Evolutionary conservation across 2,113 vertebrate genomes (phyloP).

Genomic region (Paratilapia polleni): DNA sequence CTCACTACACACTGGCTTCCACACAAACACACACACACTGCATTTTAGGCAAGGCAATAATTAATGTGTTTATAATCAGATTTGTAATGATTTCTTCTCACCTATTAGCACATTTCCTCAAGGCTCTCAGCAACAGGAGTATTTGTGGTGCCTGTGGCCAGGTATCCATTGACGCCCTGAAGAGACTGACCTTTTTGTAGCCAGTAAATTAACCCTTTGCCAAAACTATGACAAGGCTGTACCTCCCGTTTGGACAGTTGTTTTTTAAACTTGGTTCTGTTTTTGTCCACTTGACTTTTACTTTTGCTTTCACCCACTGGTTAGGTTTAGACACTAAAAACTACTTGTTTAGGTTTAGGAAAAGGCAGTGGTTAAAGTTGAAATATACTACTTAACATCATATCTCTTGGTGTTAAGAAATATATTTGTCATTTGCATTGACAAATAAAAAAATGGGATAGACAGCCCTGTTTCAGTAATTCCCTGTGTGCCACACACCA

Average conservation of each 20-base stretch:
- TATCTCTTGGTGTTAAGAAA: too few relatives aligned
- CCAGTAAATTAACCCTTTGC: not conserved
- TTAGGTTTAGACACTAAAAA: not conserved
- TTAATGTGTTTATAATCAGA: not conserved
- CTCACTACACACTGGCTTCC: slow-evolving; percentile 6
- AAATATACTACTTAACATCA: not conserved
- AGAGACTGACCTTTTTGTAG: not conserved
- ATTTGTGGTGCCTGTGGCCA: not conserved
- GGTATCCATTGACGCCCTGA: not conserved
- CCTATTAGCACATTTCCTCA: not conserved
- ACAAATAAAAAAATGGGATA: not conserved
- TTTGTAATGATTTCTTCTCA: not conserved
- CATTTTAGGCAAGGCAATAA: not conserved
- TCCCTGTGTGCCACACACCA: not conserved
- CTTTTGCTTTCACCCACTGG: not conserved
- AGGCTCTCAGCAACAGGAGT: not conserved
- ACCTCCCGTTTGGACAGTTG: not conserved
- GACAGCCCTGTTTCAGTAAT: not conserved
- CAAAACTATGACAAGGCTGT: not conserved
- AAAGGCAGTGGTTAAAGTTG: not conserved
- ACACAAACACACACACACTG: not conserved
- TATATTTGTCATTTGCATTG: not conserved
- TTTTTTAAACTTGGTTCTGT: not conserved
- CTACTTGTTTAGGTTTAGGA: not conserved
- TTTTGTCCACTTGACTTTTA: too few relatives aligned